Percentiles rank a stretch among this genome's conserved stretches.
phyloP scores from a whole-genome alignment of 2,113 vertebrate genomes.

The Crypturellus undulatus region DNA sequence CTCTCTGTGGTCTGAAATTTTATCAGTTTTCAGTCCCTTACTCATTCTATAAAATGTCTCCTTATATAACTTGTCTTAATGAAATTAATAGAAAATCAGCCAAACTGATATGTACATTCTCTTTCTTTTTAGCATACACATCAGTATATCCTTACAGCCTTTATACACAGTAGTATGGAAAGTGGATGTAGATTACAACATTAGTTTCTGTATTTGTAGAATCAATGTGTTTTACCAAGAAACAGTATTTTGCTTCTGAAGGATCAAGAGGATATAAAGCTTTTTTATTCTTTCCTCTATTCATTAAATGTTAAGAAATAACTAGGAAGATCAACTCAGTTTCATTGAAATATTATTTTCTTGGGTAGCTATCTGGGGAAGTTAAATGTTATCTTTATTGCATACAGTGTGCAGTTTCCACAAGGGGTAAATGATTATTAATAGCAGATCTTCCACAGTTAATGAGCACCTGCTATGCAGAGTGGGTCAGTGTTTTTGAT shows the following conservation, averaged over 20 bases:
- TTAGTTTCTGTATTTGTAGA: neutral
- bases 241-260: neutral
- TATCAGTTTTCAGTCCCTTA: neutral
- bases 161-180: neutral
- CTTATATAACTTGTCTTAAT: neutral
- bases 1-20: neutral
- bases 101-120: neutral
- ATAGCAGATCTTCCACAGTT: conserved; percentile 51
- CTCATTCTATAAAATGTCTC: neutral
- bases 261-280: neutral
- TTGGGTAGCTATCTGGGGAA: neutral
- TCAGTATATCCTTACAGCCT: neutral
- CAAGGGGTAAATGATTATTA: conserved; percentile 53
- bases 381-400: conserved; percentile 15
- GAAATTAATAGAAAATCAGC: neutral
- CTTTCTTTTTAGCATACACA: neutral
- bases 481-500: conserved; percentile 58
- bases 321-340: neutral
- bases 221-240: neutral
- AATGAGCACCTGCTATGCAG: conserved; percentile 65
- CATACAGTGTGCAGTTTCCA: neutral
- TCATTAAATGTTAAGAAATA: neutral
- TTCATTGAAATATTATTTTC: neutral
- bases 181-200: neutral
- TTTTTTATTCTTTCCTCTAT: neutral